phyloP scores from a whole-genome alignment of 2,113 vertebrate species.

The Caloenas nicobarica region DNA sequence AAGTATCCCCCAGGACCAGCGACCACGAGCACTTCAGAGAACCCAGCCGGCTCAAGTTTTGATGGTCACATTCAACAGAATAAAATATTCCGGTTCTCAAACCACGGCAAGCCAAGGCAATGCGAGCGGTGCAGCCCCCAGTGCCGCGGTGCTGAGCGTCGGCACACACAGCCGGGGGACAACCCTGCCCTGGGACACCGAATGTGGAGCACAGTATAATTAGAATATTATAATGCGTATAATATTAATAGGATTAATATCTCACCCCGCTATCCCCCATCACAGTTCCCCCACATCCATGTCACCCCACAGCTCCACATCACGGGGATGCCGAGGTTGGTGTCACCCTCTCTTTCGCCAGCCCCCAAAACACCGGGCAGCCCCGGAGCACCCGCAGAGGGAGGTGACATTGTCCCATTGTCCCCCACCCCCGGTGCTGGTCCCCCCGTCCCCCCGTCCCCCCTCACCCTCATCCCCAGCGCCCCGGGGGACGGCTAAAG shows the following conservation, averaged over 20 bases:
- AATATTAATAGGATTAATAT: background rate
- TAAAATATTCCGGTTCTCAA: accelerated
- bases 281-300: too few species aligned
- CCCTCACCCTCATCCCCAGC: constrained; percentile 61
- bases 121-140: accelerated
- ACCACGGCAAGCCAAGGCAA: accelerated
- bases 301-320: too few species aligned
- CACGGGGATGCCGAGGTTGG: too few species aligned
- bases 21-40: too few species aligned
- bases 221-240: too few species aligned
- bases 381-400: too few species aligned
- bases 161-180: accelerated
- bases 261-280: too few species aligned
- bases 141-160: background rate
- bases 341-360: too few species aligned
- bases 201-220: background rate
- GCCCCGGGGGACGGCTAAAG: constrained; percentile 63
- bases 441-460: too few species aligned
- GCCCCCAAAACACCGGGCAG: too few species aligned
- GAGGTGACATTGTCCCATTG: too few species aligned
- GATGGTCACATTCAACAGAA: accelerated
- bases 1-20: accelerated
- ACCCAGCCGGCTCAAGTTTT: background rate
- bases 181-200: background rate
- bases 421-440: too few species aligned